A percentile compares a stretch with the other conserved stretches of the same genome.
Conservation (phyloP, 1,140 invertebrate genomes). For the Octopus bimaculoides region DNA sequence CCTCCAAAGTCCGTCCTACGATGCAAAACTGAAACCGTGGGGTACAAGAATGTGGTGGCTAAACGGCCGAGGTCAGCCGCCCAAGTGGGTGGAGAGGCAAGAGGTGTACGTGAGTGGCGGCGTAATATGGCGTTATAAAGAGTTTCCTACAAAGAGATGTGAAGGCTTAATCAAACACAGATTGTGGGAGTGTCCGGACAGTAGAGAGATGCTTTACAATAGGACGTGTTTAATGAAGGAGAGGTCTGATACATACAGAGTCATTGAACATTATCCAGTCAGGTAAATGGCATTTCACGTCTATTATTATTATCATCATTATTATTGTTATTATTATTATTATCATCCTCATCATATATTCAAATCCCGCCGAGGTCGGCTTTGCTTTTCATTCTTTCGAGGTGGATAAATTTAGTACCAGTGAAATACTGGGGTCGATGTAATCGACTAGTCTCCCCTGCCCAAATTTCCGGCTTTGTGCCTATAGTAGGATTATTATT, state of each 20-base stretch:
- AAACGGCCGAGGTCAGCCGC: not conserved
- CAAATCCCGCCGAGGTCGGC: no score
- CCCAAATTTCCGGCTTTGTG: no score
- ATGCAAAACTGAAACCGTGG: conserved; percentile 4
- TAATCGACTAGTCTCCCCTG: no score
- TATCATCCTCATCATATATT: no score
- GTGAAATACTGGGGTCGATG: no score
- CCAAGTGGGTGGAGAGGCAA: conserved; percentile 17
- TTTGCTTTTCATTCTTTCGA: no score
- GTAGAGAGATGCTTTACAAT: conserved; percentile 8
- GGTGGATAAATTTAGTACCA: no score
- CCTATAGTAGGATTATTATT: no score
- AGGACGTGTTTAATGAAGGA: conserved; percentile 12
- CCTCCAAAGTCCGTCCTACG: conserved; percentile 12
- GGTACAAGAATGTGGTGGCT: conserved; percentile 13
- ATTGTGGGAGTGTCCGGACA: not conserved
- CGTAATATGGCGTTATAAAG: conserved; percentile 12
- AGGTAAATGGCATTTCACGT: not conserved
- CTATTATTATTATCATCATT: no score
- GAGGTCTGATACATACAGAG: not conserved
- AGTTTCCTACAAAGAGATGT: not conserved
- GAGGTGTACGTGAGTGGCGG: conserved; percentile 14
- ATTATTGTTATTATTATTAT: no score
- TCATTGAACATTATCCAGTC: conserved; percentile 13
- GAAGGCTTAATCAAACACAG: conserved; percentile 1